These are phyloP conservation scores for Arctia plantaginis DNA, from an alignment of 2,888 invertebrate genomes.

Conservation along the genomic window DNA sequence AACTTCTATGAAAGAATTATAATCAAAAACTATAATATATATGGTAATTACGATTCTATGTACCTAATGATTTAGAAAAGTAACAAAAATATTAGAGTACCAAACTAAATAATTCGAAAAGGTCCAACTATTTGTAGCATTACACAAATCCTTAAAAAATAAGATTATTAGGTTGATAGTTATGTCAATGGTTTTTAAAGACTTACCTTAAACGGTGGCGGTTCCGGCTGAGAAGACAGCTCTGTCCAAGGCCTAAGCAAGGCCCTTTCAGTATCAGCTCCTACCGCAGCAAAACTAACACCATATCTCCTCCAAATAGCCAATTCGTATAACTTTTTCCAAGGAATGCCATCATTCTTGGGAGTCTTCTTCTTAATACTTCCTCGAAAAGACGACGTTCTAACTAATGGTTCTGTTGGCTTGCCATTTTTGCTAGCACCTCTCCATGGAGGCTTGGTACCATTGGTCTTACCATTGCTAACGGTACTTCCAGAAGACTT, in stretches of 20 bases:
- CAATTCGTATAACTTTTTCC: conserved; percentile 86
- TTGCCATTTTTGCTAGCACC: conserved; percentile 74
- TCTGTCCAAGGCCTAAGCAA: conserved; percentile 77
- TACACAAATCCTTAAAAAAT: too few species aligned
- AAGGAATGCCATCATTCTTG: conserved; percentile 79
- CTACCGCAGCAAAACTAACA: conserved; percentile 77
- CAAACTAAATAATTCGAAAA: too few species aligned
- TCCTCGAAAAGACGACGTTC: conserved; percentile 77
- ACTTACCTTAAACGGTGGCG: conserved; percentile 74
- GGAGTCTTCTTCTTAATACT: conserved; percentile 77
- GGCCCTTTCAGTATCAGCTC: conserved; percentile 77
- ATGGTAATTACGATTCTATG: too few species aligned
- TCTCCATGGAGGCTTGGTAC: conserved; percentile 81
- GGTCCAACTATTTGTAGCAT: too few species aligned
- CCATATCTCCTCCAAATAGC: conserved; percentile 85
- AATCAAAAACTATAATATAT: too few species aligned
- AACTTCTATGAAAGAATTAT: too few species aligned
- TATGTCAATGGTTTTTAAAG: not conserved
- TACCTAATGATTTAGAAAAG: too few species aligned
- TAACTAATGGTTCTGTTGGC: conserved; percentile 71
- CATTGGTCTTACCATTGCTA: conserved; percentile 69
- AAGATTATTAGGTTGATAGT: too few species aligned
- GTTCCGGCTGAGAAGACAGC: conserved; percentile 72
- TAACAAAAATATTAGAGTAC: too few species aligned
- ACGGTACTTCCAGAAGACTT: conserved; percentile 65